Evolutionary conservation across 2,113 vertebrate genomes (phyloP).

Genomic region (Motacilla alba): DNA sequence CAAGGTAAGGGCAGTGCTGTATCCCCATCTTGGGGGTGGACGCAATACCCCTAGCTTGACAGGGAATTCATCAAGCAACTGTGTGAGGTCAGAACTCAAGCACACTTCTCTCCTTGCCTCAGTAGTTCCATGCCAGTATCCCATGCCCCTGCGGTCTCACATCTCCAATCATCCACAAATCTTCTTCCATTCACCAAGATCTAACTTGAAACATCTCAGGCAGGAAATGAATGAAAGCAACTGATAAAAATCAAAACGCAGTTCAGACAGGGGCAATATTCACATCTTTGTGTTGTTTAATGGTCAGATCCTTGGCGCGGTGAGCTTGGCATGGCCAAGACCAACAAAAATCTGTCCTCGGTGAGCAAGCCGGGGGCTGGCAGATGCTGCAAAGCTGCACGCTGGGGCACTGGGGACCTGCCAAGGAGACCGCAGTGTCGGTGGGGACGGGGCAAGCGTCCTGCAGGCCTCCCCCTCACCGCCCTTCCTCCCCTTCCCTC

Average conservation of each 20-base stretch:
- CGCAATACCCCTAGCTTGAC: fast-evolving
- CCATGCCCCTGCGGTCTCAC: fast-evolving
- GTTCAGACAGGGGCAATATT: not conserved
- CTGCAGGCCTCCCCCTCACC: no score
- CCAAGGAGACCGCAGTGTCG: not conserved
- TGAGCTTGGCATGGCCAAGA: fast-evolving
- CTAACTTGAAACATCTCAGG: not conserved
- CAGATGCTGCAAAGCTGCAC: fast-evolving
- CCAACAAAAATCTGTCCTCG: not conserved
- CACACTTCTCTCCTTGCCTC: not conserved
- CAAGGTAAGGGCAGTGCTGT: not conserved
- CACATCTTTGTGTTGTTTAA: not conserved
- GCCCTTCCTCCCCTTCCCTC: not conserved
- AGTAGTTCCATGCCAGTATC: not conserved
- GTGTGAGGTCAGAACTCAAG: fast-evolving
- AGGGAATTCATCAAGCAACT: not conserved
- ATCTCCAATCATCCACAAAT: not conserved
- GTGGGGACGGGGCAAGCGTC: fast-evolving
- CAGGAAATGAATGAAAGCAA: not conserved
- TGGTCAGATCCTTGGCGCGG: fast-evolving
- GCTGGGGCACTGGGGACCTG: not conserved
- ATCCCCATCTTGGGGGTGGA: not conserved
- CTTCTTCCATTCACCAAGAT: not conserved
- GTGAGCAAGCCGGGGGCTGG: fast-evolving
- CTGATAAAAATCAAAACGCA: not conserved